Evolutionary conservation across 1,140 invertebrate genomes (phyloP).

Genomic region (Halesus radiatus): DNA sequence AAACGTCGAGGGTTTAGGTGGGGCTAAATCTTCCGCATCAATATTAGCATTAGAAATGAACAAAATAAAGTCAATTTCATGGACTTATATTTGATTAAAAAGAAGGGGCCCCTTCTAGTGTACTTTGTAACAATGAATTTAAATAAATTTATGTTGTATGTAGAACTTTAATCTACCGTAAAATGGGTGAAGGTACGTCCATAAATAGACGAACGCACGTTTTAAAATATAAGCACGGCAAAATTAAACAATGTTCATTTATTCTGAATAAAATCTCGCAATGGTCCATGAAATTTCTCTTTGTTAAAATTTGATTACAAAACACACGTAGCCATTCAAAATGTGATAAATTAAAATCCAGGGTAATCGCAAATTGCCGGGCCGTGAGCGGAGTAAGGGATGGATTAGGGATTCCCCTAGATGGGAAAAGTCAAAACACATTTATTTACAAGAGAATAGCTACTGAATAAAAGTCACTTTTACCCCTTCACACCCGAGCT

Average conservation of each 20-base stretch:
- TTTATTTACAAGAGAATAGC: constrained; percentile 38
- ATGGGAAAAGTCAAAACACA: constrained; percentile 39
- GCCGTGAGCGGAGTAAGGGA: not conserved
- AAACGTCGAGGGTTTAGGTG: too few relatives aligned
- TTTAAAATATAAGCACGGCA: not conserved
- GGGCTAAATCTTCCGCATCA: too few relatives aligned
- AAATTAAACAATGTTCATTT: constrained; percentile 20
- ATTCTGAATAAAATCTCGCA: constrained; percentile 20
- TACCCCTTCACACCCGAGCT: not conserved
- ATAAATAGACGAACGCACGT: not conserved
- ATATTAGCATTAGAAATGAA: too few relatives aligned
- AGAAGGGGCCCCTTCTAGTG: too few relatives aligned
- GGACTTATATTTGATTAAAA: too few relatives aligned
- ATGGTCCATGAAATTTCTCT: constrained; percentile 30
- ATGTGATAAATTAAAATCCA: constrained; percentile 37
- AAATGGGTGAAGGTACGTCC: not conserved
- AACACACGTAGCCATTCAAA: constrained; percentile 31
- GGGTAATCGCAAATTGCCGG: constrained; percentile 34
- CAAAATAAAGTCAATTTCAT: too few relatives aligned
- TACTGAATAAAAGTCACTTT: constrained; percentile 29
- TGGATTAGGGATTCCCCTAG: constrained; percentile 26
- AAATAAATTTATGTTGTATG: constrained; percentile 22
- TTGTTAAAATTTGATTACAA: constrained; percentile 33
- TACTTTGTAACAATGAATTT: not conserved
- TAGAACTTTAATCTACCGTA: not conserved